Base-by-base conservation (phyloP, 2,888 invertebrate genomes). In the Tetanocera ferruginea region DNA sequence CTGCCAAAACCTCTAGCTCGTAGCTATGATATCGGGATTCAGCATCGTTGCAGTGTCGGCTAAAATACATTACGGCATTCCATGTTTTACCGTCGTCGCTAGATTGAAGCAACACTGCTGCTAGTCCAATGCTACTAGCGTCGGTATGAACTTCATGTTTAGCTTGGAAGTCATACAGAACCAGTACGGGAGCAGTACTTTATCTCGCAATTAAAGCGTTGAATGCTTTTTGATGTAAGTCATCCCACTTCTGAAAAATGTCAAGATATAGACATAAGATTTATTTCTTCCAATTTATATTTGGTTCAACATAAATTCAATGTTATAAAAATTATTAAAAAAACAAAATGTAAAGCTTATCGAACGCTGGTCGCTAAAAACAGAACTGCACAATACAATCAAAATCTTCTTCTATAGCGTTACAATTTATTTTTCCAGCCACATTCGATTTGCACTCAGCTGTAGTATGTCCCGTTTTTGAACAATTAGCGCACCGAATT, bases 1-100 rank as follows among this genome's bases (percentile, higher is more conserved):
- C 78, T 2, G 81, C 80, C 0, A 83, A 64, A 17, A 71, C 79
- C 55, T 83, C 79, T 0, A 81, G 55, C 34, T 83, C 82, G 66
- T 81, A 80, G 19, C 79, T 79, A n/a, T n/a, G n/a, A n/a, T n/a
- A n/a, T n/a, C n/a, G n/a, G n/a, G n/a, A n/a, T n/a, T n/a, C n/a
- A n/a, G 23, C 37, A 1, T 78, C 77, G 1, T 71, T 79, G 5
- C 80, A 80, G 9, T 75, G 79, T 9, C 81, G 74, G 34, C 80
- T 83, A 62, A 71, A 82, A 23, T 80, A 82, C 6, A 70, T 55
- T 1, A 82, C 80, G 0, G 80, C 79, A 23, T 78, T 69, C 62
- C 64, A 80, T 1, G 60, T 17, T 4, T 37, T 31, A 19, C 55
- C 64, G 0, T 49, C 73, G 17, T 66, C 73, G 0, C 49, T 49